phyloP scores from a whole-genome alignment of 2,797 vertebrate genomes.

The Neomorphus geoffroyi region DNA sequence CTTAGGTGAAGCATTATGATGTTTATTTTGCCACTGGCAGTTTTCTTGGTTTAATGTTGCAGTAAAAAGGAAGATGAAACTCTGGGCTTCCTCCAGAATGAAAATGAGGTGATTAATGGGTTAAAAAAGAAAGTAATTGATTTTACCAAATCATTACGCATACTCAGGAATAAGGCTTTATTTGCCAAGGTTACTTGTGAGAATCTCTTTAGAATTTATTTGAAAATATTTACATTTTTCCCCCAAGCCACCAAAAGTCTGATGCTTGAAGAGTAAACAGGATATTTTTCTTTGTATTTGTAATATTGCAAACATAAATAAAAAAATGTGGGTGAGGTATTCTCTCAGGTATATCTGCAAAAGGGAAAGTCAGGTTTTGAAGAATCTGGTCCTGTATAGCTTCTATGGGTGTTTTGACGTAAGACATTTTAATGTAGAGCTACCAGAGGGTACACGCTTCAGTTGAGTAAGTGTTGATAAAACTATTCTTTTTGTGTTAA shows the following conservation, averaged over 20 bases:
- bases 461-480: background rate
- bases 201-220: background rate
- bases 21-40: conserved; percentile 52
- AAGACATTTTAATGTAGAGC: background rate
- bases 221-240: background rate
- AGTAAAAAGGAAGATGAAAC: conserved; percentile 19
- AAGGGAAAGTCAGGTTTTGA: background rate
- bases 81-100: conserved; percentile 15
- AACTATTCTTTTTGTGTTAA: background rate
- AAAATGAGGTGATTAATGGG: conserved; percentile 32
- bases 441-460: background rate
- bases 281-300: background rate
- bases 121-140: conserved; percentile 54
- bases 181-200: background rate
- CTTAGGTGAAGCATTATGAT: conserved; percentile 4
- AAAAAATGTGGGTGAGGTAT: background rate
- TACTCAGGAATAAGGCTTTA: background rate
- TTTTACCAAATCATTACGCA: background rate
- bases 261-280: background rate
- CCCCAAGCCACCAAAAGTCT: background rate
- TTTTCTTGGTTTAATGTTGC: conserved; percentile 47
- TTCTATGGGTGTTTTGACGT: background rate
- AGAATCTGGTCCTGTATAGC: background rate
- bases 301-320: background rate
- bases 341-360: background rate